A percentile compares a stretch with the other conserved stretches of the same genome.
These are phyloP conservation scores for Beroe forskalii DNA, from an alignment of 37 sponge, comb jelly and placozoan genomes.

Conservation along the genomic window DNA sequence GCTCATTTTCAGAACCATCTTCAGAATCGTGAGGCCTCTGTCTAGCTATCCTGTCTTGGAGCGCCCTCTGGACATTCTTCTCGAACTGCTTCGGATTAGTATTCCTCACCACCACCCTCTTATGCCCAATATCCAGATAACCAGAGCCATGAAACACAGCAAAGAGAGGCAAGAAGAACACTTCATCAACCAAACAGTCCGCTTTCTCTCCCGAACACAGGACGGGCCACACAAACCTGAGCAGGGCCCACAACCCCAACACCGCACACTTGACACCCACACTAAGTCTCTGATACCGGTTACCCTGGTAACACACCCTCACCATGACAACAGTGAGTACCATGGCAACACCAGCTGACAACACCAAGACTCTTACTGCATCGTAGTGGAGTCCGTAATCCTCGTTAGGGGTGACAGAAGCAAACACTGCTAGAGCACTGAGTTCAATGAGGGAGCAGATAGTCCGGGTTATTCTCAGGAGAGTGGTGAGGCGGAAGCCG, in stretches of 20 bases:
- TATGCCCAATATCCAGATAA: neutral
- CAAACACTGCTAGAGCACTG: neutral
- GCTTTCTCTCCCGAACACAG: neutral
- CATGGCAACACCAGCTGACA: neutral
- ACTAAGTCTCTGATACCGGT: neutral
- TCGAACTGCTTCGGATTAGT: neutral
- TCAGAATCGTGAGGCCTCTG: neutral
- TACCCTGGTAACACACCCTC: neutral
- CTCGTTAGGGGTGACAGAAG: neutral
- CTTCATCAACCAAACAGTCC: neutral
- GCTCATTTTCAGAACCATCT: neutral
- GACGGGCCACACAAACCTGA: neutral
- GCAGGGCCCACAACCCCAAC: neutral
- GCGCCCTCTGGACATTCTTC: neutral
- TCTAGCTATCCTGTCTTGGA: neutral
- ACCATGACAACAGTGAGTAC: neutral
- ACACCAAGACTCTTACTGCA: neutral
- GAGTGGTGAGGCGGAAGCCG: neutral
- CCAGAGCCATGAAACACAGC: constrained; percentile 23
- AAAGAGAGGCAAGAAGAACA: constrained; percentile 10
- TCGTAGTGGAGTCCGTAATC: neutral
- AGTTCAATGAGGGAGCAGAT: neutral
- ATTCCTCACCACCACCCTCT: constrained; percentile 13
- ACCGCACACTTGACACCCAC: neutral
- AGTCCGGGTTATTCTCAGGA: constrained; percentile 27